phyloP scores from a whole-genome alignment of 2,888 invertebrate genomes.

The Autographa gamma region DNA sequence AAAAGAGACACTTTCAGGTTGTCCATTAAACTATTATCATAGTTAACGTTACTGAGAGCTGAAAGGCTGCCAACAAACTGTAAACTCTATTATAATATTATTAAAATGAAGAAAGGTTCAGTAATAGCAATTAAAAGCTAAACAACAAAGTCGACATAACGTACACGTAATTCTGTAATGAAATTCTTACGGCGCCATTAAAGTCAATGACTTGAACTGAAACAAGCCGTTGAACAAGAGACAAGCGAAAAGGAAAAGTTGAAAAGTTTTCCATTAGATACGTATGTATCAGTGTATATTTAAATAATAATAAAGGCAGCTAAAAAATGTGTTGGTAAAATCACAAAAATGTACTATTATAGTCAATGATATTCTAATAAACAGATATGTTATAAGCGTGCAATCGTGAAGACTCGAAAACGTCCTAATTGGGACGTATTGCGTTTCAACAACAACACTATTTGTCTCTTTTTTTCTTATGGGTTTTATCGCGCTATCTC shows the following conservation, averaged over 20 bases:
- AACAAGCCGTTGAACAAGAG: conserved; percentile 65
- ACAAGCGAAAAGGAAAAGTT: no score
- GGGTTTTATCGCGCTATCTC: no score
- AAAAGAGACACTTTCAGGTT: conserved; percentile 3
- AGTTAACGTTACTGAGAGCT: not conserved
- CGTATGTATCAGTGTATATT: not conserved
- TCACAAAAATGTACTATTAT: no score
- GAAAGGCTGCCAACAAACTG: not conserved
- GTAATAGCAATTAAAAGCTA: conserved; percentile 44
- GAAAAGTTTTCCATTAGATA: conserved; percentile 72
- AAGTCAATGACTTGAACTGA: conserved; percentile 77
- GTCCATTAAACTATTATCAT: conserved; percentile 4
- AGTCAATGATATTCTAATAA: no score
- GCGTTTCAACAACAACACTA: no score
- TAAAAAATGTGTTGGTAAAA: no score
- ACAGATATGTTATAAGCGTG: no score
- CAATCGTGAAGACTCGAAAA: no score
- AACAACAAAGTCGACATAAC: conserved; percentile 48
- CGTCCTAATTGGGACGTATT: no score
- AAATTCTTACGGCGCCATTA: conserved; percentile 74
- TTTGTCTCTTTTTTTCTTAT: no score
- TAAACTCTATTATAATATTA: conserved; percentile 28
- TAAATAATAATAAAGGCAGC: not conserved
- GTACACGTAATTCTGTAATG: conserved; percentile 66
- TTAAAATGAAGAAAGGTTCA: conserved; percentile 26